phyloP scores from a whole-genome alignment of 1,140 invertebrate genomes.

The Bombus pyrosoma region DNA sequence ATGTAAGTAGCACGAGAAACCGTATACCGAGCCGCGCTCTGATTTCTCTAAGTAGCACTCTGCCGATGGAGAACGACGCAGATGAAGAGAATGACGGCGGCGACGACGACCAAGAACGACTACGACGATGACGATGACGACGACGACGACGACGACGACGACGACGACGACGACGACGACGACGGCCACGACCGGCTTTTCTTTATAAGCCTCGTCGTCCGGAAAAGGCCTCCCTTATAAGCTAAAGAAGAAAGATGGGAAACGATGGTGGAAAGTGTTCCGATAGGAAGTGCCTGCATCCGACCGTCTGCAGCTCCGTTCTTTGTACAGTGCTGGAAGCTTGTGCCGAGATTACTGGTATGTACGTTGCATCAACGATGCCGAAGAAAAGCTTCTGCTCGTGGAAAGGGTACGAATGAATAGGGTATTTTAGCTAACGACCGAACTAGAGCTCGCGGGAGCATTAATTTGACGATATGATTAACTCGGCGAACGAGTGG shows the following conservation, averaged over 20 bases:
- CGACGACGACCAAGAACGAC: neutral
- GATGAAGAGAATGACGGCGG: neutral
- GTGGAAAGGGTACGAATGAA: constrained; percentile 30
- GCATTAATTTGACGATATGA: constrained; percentile 26
- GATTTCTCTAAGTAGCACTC: constrained; percentile 80
- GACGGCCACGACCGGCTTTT: constrained; percentile 9
- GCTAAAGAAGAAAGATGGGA: constrained; percentile 32
- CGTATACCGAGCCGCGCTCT: constrained; percentile 67
- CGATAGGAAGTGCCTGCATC: constrained; percentile 53
- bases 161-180: neutral
- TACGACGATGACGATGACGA: neutral
- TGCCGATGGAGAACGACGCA: constrained; percentile 64
- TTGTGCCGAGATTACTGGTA: constrained; percentile 32
- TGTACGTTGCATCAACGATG: constrained; percentile 35
- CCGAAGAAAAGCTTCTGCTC: constrained; percentile 30
- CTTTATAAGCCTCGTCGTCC: constrained; percentile 31
- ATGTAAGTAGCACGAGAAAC: constrained; percentile 69
- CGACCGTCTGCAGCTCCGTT: neutral
- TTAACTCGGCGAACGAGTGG: neutral
- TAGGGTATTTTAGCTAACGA: constrained; percentile 39
- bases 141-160: neutral
- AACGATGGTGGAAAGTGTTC: constrained; percentile 47
- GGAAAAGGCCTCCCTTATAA: constrained; percentile 46
- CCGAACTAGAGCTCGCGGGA: constrained; percentile 15
- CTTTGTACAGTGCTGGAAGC: constrained; percentile 30